Percentiles rank a stretch among this genome's conserved stretches.
These are phyloP conservation scores for Acheta domesticus DNA, from an alignment of 2,888 invertebrate genomes.

Conservation along the genomic window DNA sequence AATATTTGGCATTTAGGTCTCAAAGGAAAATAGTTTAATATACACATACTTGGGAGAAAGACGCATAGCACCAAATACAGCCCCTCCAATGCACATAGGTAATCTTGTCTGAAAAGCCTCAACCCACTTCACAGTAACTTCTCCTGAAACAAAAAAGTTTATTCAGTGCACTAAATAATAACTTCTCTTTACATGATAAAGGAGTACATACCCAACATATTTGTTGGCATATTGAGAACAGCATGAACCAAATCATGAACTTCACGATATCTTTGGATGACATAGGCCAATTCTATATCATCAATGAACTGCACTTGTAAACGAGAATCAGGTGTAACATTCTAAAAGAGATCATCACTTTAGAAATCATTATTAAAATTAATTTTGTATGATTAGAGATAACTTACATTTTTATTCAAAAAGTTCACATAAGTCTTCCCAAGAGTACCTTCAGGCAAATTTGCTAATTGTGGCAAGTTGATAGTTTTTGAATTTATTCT, in stretches of 20 bases:
- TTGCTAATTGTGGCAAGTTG: slow-evolving; percentile 65
- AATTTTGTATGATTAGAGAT: neutral
- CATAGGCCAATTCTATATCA: slow-evolving; percentile 85
- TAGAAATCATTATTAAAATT: neutral
- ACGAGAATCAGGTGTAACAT: slow-evolving; percentile 90
- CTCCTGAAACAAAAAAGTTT: slow-evolving; percentile 48
- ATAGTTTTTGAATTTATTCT: slow-evolving; percentile 82
- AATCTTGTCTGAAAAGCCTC: slow-evolving; percentile 92
- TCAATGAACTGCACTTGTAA: slow-evolving; percentile 87
- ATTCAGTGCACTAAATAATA: neutral
- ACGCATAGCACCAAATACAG: slow-evolving; percentile 85
- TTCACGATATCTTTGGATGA: slow-evolving; percentile 96
- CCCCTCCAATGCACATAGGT: slow-evolving; percentile 94
- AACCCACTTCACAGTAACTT: slow-evolving; percentile 96
- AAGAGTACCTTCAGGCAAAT: slow-evolving; percentile 74
- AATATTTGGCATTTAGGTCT: neutral
- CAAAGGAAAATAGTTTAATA: neutral
- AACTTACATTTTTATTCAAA: slow-evolving; percentile 65
- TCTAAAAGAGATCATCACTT: slow-evolving; percentile 48
- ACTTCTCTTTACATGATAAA: neutral
- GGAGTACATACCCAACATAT: slow-evolving; percentile 66
- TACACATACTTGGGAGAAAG: slow-evolving; percentile 70
- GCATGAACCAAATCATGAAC: slow-evolving; percentile 95
- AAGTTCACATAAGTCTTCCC: slow-evolving; percentile 85
- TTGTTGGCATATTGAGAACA: slow-evolving; percentile 86